A percentile compares a stretch with the other conserved stretches of the same genome.
Evolutionary conservation across 2,888 invertebrate genomes (phyloP).

Genomic region (Rhamphomyia laevipes): DNA sequence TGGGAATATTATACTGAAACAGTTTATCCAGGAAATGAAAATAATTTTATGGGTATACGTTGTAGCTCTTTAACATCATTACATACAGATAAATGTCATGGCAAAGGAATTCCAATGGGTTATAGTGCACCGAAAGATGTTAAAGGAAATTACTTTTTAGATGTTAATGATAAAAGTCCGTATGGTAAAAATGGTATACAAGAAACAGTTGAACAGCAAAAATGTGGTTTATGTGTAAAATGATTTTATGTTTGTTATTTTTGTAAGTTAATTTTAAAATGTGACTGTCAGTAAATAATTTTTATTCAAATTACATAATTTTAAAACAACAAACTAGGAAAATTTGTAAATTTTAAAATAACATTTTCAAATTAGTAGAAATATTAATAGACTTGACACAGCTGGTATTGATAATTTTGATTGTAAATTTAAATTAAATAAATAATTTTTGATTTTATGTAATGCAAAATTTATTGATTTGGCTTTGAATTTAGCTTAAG

Average conservation of each 20-base stretch:
- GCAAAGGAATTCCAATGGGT: slow-evolving; percentile 27
- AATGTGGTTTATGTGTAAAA: neutral
- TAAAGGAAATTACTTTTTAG: slow-evolving; percentile 34
- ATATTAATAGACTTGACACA: no score
- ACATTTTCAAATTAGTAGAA: no score
- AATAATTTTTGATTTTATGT: no score
- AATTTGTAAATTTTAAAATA: neutral
- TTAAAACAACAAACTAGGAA: neutral
- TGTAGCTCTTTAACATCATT: slow-evolving; percentile 24
- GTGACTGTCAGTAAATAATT: neutral
- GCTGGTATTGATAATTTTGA: no score
- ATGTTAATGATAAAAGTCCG: slow-evolving; percentile 23
- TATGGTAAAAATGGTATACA: slow-evolving; percentile 19
- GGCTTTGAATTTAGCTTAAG: no score
- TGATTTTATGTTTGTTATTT: no score
- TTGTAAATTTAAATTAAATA: no score
- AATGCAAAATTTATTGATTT: no score
- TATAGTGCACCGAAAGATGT: slow-evolving; percentile 21
- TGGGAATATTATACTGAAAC: slow-evolving; percentile 29
- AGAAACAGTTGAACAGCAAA: neutral
- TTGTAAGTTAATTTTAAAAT: no score
- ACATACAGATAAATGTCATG: slow-evolving; percentile 23
- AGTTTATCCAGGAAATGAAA: slow-evolving; percentile 25
- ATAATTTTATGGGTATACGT: slow-evolving; percentile 22
- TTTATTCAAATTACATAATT: neutral